Conservation (phyloP, 2,113 vertebrate genomes). For the Amphiprion ocellaris region DNA sequence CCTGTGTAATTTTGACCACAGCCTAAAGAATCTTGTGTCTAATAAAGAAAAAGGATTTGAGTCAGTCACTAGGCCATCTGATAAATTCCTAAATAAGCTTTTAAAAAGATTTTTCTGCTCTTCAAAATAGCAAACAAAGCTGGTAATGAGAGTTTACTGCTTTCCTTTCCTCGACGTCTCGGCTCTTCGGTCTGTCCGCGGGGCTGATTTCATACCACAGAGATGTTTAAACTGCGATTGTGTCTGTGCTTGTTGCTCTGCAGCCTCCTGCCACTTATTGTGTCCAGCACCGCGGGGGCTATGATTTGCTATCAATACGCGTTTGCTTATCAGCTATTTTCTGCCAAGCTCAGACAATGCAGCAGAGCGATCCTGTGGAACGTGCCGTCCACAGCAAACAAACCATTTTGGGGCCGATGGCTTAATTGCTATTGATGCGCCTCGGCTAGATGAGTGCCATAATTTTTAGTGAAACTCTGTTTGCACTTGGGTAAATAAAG, state of each 20-base stretch:
- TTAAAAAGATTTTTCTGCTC: neutral
- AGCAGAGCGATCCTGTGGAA: constrained; percentile 45
- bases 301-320: constrained; percentile 49
- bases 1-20: constrained; percentile 6
- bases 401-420: constrained; percentile 25
- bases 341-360: constrained; percentile 54
- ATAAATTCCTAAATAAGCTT: constrained; percentile 2
- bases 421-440: constrained; percentile 71
- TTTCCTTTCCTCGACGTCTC: neutral
- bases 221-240: constrained; percentile 54
- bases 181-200: constrained; percentile 10
- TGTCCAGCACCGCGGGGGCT: constrained; percentile 36
- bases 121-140: constrained; percentile 8
- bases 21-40: constrained; percentile 11
- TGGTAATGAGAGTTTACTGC: neutral
- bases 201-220: constrained; percentile 42
- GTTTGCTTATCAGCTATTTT: constrained; percentile 51
- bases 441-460: constrained; percentile 33
- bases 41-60: constrained; percentile 45
- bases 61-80: constrained; percentile 1
- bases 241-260: constrained; percentile 30
- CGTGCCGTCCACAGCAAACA: constrained; percentile 42
- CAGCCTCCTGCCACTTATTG: constrained; percentile 51
- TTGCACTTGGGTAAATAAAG: constrained; percentile 34
- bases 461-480: constrained; percentile 48